phyloP scores from a whole-genome alignment of 2,888 invertebrate genomes.

The Macroteleia sp. region DNA sequence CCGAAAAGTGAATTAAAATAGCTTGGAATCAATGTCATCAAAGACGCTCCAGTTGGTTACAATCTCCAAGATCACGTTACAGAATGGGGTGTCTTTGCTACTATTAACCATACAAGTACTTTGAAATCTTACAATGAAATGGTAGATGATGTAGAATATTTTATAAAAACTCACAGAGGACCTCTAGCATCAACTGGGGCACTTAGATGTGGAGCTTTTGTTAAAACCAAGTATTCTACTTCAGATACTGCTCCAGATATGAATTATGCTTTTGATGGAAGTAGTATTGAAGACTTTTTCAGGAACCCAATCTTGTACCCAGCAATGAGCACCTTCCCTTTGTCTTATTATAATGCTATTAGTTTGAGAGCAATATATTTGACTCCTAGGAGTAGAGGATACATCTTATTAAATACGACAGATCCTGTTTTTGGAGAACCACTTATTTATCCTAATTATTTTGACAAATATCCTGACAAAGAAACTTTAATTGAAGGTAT shows the following conservation, averaged over 20 bases:
- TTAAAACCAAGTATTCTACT: slow-evolving; percentile 85
- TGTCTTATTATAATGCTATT: slow-evolving; percentile 62
- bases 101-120: slow-evolving; percentile 74
- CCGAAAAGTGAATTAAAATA: slow-evolving; percentile 80
- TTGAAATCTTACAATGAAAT: slow-evolving; percentile 74
- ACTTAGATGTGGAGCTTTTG: slow-evolving; percentile 86
- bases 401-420: slow-evolving; percentile 55
- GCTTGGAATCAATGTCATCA: slow-evolving; percentile 80
- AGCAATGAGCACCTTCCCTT: slow-evolving; percentile 79
- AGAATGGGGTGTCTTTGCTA: slow-evolving; percentile 80
- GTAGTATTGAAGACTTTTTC: slow-evolving; percentile 86
- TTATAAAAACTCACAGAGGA: slow-evolving; percentile 85
- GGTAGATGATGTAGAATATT: slow-evolving; percentile 82
- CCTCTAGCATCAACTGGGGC: slow-evolving; percentile 84
- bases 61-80: slow-evolving; percentile 85
- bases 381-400: slow-evolving; percentile 62
- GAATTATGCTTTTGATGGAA: slow-evolving; percentile 87
- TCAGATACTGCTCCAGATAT: slow-evolving; percentile 86
- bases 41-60: slow-evolving; percentile 84
- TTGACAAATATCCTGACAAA: slow-evolving; percentile 91
- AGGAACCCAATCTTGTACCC: slow-evolving; percentile 84
- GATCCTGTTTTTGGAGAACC: slow-evolving; percentile 65
- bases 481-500: slow-evolving; percentile 91
- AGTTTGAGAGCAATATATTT: slow-evolving; percentile 27
- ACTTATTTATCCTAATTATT: slow-evolving; percentile 90